Base-by-base conservation (phyloP, 2,113 vertebrate genomes). In the Varanus salvator region DNA sequence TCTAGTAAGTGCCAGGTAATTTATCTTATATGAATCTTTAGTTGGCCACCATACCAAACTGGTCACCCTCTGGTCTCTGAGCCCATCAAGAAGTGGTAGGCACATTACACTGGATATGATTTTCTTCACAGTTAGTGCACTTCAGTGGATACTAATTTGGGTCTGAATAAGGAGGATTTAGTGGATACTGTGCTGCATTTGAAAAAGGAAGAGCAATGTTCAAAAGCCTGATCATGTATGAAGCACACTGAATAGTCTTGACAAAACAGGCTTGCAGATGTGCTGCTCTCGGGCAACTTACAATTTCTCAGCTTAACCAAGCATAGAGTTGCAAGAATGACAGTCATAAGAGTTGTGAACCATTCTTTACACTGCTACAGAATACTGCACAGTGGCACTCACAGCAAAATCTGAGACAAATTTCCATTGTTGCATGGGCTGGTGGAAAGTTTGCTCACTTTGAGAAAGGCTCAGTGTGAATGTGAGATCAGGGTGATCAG, bases 381-480 rank as follows among this genome's bases (percentile, higher is more conserved):
- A 68, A 84, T 50, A 52, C 8, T 23, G 23, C 60, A 52, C 12
- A 23, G 38, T 52, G 64, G 23, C 27, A 96, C 97, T 97, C 94
- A 98, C 97, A 64, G 97, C 96, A 90, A 97, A 98, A 93, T 97
- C 97, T 0, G 98, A 98, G 82, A 97, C 90, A 81, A 98, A 98
- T 86, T 95, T 97, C 97, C 97, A 98, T 89, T 97, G 97, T 94
- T 98, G 98, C 96, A 97, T 96, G 81, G 97, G 97, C 93, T 97
- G 97, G 92, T 97, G 97, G 94, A 98, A 98, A 2, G 97, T 97
- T 0, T 95, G 96, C 93, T 98, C 96, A 0, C 97, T 97, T 88
- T 93, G 93, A 91, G 97, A 91, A 72, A 98, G 95, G 78, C 91
- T 91, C 11, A 98, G 95, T 0, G 96, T 97, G 92, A 98, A 98